Evolutionary conservation across 1,140 invertebrate species (phyloP).

Genomic region (Chironomus striatipennis): DNA sequence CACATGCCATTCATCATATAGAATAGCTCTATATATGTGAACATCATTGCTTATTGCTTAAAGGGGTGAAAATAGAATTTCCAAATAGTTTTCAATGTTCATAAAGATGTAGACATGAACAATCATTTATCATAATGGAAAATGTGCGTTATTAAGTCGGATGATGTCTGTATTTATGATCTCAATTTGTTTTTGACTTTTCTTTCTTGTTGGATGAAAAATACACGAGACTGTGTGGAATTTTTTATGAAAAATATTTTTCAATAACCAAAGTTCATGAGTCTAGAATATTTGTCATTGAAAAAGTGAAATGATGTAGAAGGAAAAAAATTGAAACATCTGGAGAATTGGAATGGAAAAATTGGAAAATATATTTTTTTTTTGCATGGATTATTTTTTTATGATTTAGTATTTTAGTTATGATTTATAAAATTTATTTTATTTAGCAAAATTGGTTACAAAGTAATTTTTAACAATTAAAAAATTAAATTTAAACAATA

Average conservation of each 20-base stretch:
- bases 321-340: not conserved
- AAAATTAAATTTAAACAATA: no score
- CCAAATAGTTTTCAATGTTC: constrained; percentile 12
- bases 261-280: constrained; percentile 2
- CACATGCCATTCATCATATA: constrained; percentile 17
- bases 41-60: not conserved
- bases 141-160: constrained; percentile 6
- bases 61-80: not conserved
- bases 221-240: not conserved
- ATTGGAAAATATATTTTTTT: not conserved
- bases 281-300: not conserved
- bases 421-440: no score
- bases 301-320: no score
- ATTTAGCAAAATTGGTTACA: no score
- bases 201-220: not conserved
- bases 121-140: constrained; percentile 19
- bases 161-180: constrained; percentile 3
- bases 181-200: not conserved
- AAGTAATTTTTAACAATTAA: no score
- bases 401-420: no score
- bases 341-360: not conserved
- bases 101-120: not conserved
- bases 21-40: not conserved
- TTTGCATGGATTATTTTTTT: no score
- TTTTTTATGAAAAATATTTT: not conserved